Percentiles rank a stretch among this genome's conserved stretches.
These are phyloP conservation scores for Aproaerema taeniolella DNA, from an alignment of 2,888 invertebrate genomes.

Conservation along the genomic window DNA sequence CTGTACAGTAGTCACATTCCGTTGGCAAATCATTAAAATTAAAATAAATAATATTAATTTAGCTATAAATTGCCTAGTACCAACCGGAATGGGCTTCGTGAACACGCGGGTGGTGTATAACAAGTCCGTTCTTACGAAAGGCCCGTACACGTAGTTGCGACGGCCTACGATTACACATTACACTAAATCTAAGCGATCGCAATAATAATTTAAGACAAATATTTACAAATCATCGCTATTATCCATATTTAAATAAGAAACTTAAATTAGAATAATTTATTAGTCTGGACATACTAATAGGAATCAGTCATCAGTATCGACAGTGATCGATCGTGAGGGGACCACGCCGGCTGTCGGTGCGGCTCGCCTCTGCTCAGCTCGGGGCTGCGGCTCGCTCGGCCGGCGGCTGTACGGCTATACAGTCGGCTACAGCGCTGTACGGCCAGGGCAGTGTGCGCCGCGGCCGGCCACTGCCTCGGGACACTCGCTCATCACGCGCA, in stretches of 20 bases:
- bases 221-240: constrained; percentile 66
- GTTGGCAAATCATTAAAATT: constrained; percentile 71
- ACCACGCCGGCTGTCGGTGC: constrained; percentile 14
- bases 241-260: constrained; percentile 67
- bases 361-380: constrained; percentile 7
- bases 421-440: no score
- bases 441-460: no score
- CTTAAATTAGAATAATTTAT: constrained; percentile 73
- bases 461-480: constrained; percentile 24
- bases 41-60: constrained; percentile 71
- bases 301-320: constrained; percentile 71
- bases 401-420: constrained; percentile 14
- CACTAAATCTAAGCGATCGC: constrained; percentile 66
- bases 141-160: constrained; percentile 45
- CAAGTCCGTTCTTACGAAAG: constrained; percentile 65
- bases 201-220: constrained; percentile 70
- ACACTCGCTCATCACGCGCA: constrained; percentile 35
- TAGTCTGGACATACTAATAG: constrained; percentile 70
- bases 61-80: constrained; percentile 74
- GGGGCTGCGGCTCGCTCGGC: constrained; percentile 16
- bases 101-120: constrained; percentile 76
- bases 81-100: constrained; percentile 72
- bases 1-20: constrained; percentile 76
- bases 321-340: constrained; percentile 43
- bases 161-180: constrained; percentile 50